Conservation (phyloP, 1,140 invertebrate species). For the Wiebesia pumilae region DNA sequence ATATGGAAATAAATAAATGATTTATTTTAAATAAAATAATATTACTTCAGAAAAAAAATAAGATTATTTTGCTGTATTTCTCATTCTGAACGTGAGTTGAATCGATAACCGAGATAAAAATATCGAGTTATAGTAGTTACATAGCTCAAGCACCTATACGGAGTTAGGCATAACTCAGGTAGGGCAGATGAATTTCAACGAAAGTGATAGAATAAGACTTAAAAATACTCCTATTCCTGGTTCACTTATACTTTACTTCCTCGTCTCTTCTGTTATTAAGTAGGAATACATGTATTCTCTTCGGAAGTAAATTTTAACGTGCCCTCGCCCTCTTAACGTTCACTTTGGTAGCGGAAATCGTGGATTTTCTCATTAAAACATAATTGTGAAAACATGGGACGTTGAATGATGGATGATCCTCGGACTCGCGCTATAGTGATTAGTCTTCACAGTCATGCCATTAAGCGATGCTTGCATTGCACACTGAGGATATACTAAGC, state of each 20-base stretch:
- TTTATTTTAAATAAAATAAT: too few species aligned
- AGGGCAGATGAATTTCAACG: background rate
- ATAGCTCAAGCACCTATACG: background rate
- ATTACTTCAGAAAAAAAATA: too few species aligned
- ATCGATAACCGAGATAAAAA: background rate
- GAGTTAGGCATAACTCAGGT: background rate
- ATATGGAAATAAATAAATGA: too few species aligned
- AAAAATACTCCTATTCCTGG: slow-evolving; percentile 17
- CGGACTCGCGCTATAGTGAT: slow-evolving; percentile 25
- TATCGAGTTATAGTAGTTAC: background rate
- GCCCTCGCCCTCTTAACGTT: background rate
- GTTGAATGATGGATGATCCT: slow-evolving; percentile 42
- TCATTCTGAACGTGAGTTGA: background rate
- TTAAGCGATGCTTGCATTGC: background rate
- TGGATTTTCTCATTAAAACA: slow-evolving; percentile 39
- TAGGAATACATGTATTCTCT: background rate
- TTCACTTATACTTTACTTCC: background rate
- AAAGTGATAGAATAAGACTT: background rate
- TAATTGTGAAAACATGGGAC: slow-evolving; percentile 44
- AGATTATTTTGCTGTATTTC: too few species aligned
- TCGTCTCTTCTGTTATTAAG: slow-evolving; percentile 4
- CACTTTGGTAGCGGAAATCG: background rate
- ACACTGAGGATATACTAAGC: background rate
- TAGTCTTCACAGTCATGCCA: background rate
- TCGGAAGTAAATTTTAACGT: slow-evolving; percentile 18